phyloP scores from a whole-genome alignment of 2,113 vertebrate species.

The Acrocephalus arundinaceus region DNA sequence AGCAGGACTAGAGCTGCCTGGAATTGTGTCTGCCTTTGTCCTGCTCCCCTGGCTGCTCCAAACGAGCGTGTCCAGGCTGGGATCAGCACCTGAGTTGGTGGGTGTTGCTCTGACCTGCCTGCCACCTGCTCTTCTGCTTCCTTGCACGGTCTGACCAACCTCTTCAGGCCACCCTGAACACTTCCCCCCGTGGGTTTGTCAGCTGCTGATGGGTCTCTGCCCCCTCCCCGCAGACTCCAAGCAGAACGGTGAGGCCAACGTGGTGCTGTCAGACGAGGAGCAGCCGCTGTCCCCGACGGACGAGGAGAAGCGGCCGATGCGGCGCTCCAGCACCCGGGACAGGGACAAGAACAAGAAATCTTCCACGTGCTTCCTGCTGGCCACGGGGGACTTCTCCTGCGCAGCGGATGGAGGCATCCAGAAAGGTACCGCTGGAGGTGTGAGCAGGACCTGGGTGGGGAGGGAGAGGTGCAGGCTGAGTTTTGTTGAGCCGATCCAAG shows the following conservation, averaged over 20 bases:
- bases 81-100: not conserved
- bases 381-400: slow-evolving; percentile 83
- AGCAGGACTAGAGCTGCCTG: not conserved
- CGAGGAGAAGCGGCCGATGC: slow-evolving; percentile 80
- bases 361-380: slow-evolving; percentile 90
- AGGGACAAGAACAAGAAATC: slow-evolving; percentile 90
- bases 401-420: slow-evolving; percentile 79
- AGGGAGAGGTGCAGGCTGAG: not conserved
- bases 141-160: not conserved
- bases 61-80: rapidly evolving
- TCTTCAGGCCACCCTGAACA: not conserved
- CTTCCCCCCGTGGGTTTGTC: rapidly evolving
- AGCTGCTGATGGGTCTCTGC: not conserved
- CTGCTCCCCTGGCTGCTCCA: not conserved
- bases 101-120: not conserved
- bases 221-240: slow-evolving; percentile 82
- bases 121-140: not conserved
- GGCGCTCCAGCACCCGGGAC: slow-evolving; percentile 83
- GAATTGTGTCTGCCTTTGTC: rapidly evolving
- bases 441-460: not conserved
- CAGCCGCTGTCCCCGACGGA: slow-evolving; percentile 79
- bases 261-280: slow-evolving; percentile 88
- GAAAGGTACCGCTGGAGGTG: slow-evolving; percentile 75
- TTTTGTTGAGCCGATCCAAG: not conserved
- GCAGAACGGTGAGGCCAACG: slow-evolving; percentile 92